Conservation (phyloP, 2,888 invertebrate species). For the Dryocosmus kuriphilus region DNA sequence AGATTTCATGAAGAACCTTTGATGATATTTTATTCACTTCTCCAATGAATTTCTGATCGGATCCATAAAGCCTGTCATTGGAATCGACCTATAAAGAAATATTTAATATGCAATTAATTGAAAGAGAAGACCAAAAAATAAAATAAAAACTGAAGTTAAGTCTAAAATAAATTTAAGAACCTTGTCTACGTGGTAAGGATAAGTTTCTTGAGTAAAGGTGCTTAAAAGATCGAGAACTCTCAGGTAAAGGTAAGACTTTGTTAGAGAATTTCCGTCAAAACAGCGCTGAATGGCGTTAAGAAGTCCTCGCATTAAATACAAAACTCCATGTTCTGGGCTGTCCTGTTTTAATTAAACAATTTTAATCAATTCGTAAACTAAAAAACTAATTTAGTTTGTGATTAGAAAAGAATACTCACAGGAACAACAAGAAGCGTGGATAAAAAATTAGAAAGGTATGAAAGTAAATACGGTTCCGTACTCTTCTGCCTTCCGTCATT, state of each 20-base stretch:
- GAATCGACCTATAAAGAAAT: constrained; percentile 86
- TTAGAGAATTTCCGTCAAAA: constrained; percentile 84
- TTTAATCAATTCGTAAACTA: background rate
- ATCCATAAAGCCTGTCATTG: constrained; percentile 94
- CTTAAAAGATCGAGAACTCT: constrained; percentile 89
- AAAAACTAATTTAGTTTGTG: constrained; percentile 37
- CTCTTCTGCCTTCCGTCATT: constrained; percentile 87
- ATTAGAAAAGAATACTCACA: constrained; percentile 77
- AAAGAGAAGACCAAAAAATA: constrained; percentile 34
- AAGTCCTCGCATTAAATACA: constrained; percentile 89
- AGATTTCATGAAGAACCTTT: constrained; percentile 87
- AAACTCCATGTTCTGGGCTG: constrained; percentile 91
- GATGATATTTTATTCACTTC: constrained; percentile 89
- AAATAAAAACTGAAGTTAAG: constrained; percentile 34
- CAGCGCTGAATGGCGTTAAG: constrained; percentile 88
- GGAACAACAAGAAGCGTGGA: constrained; percentile 92
- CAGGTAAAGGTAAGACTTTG: constrained; percentile 85
- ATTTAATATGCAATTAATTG: constrained; percentile 44
- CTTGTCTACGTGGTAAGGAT: constrained; percentile 90
- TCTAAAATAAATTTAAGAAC: constrained; percentile 56
- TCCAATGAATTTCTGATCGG: constrained; percentile 90
- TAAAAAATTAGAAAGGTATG: constrained; percentile 87
- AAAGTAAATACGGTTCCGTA: constrained; percentile 85
- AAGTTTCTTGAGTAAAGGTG: constrained; percentile 88
- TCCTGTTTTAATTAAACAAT: constrained; percentile 80